Conservation (phyloP, 2,113 vertebrate genomes). For the Oenanthe oenanthe region DNA sequence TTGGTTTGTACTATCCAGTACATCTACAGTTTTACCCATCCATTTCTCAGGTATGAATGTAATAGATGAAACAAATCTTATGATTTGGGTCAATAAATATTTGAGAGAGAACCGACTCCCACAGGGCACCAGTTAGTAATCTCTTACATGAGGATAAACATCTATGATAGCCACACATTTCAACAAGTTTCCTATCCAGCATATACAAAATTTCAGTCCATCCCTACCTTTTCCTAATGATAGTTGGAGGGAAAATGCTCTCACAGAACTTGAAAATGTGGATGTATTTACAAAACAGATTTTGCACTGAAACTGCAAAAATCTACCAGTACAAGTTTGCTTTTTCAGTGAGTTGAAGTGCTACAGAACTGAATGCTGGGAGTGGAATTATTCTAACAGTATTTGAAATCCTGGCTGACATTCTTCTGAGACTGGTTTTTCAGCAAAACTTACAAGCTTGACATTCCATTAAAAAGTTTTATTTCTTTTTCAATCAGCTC, state of each 20-base stretch:
- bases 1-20: background rate
- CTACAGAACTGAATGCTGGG: background rate
- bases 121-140: background rate
- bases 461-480: background rate
- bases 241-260: background rate
- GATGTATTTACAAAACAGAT: background rate
- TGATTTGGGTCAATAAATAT: background rate
- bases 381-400: background rate
- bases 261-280: background rate
- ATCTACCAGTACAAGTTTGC: background rate
- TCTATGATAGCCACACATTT: background rate
- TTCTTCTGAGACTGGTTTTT: background rate
- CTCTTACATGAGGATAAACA: background rate
- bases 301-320: background rate
- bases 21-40: background rate
- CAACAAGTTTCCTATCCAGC: background rate
- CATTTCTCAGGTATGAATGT: background rate
- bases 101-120: background rate
- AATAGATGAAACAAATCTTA: background rate
- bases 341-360: background rate
- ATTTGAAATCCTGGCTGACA: background rate
- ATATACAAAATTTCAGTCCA: background rate
- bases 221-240: background rate
- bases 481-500: background rate
- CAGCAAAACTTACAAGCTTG: background rate